Conservation (phyloP, 2,888 invertebrate species). For the Aspidapion aeneum region DNA sequence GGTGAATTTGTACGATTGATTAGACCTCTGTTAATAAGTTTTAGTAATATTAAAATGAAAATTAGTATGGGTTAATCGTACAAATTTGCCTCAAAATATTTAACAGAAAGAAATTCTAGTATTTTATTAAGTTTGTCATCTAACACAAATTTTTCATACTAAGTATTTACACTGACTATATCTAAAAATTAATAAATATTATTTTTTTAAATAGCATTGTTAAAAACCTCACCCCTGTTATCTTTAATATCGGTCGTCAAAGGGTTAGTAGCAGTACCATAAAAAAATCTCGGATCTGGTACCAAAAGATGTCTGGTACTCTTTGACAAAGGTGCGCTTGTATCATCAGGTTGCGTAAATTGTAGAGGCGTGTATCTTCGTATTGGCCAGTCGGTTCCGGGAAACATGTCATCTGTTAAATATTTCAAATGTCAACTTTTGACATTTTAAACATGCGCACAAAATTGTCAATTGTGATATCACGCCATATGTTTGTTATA, state of each 20-base stretch:
- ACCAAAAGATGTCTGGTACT: constrained; percentile 75
- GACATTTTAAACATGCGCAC: no score
- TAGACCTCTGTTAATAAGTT: not conserved
- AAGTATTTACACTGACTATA: no score
- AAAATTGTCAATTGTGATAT: no score
- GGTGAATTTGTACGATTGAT: constrained; percentile 17
- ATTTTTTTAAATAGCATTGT: constrained; percentile 10
- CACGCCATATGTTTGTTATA: no score
- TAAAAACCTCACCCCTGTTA: constrained; percentile 42
- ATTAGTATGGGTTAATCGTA: not conserved
- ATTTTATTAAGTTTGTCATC: no score
- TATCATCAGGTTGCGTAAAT: constrained; percentile 76
- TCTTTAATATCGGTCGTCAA: constrained; percentile 31
- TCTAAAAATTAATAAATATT: not conserved
- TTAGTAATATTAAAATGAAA: not conserved
- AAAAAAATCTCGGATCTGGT: constrained; percentile 65
- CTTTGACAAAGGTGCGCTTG: constrained; percentile 68
- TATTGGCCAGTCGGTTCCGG: constrained; percentile 72
- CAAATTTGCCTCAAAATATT: not conserved
- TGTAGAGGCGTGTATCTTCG: constrained; percentile 74
- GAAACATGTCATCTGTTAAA: constrained; percentile 59
- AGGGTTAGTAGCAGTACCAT: constrained; percentile 50
- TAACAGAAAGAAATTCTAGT: no score
- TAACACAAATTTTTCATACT: no score
- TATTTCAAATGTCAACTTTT: no score